These are phyloP conservation scores for Clarias batrachus DNA, from an alignment of 2,113 vertebrate genomes.

Conservation along the genomic window DNA sequence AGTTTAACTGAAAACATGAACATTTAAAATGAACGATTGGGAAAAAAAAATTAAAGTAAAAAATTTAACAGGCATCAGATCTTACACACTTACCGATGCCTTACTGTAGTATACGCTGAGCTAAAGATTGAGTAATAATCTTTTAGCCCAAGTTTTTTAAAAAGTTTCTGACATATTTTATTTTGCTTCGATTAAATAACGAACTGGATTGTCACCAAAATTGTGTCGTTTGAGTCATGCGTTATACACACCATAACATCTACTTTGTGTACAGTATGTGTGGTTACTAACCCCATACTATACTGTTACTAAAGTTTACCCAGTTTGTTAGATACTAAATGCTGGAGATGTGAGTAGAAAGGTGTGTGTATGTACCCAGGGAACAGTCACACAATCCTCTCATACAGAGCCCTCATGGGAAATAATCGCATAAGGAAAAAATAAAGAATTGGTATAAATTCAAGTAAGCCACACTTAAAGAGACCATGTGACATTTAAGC, in stretches of 20 bases:
- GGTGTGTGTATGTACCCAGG: background rate
- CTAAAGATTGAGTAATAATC: background rate
- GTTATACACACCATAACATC: background rate
- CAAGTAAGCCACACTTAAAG: background rate
- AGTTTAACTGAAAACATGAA: conserved; percentile 12
- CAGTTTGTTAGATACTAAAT: background rate
- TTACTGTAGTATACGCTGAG: background rate
- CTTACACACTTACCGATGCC: background rate
- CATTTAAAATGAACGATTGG: background rate
- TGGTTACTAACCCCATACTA: background rate
- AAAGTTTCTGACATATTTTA: background rate
- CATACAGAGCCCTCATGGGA: background rate
- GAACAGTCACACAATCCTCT: background rate
- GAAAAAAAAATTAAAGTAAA: background rate
- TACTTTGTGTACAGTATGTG: background rate
- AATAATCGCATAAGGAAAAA: background rate
- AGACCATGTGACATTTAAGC: conserved; percentile 1
- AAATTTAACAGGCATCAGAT: background rate
- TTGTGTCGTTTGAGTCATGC: background rate
- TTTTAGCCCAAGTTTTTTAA: background rate
- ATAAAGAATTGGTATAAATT: background rate
- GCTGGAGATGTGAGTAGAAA: background rate
- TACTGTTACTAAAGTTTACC: background rate
- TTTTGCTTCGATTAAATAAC: background rate
- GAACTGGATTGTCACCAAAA: background rate